Conservation (phyloP, 2,888 invertebrate species). For the Thumatha senex region DNA sequence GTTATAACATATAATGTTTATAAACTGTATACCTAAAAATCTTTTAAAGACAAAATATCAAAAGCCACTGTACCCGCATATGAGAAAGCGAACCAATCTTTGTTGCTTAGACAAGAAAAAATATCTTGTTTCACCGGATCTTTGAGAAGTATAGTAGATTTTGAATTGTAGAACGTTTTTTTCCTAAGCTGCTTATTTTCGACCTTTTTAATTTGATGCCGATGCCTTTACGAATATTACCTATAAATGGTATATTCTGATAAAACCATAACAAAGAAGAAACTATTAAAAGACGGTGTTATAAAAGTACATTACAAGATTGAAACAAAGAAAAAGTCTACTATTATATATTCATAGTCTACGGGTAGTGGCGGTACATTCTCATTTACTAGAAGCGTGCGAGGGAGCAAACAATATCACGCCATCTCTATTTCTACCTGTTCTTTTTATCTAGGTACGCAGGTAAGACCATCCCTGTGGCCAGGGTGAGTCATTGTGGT, state of each 20-base stretch:
- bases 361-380: slow-evolving; percentile 26
- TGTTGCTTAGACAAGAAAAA: neutral
- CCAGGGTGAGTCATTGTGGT: slow-evolving; percentile 47
- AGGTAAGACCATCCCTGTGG: slow-evolving; percentile 40
- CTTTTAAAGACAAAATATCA: no score
- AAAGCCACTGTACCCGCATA: no score
- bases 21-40: no score
- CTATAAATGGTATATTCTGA: neutral
- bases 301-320: slow-evolving; percentile 3
- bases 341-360: slow-evolving; percentile 35
- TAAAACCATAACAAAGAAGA: neutral
- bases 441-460: slow-evolving; percentile 46
- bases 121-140: neutral
- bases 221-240: neutral
- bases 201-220: neutral
- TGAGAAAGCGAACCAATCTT: neutral
- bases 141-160: neutral
- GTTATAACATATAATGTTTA: no score
- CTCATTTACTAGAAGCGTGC: slow-evolving; percentile 32
- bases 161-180: neutral
- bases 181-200: neutral
- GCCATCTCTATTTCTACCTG: slow-evolving; percentile 50
- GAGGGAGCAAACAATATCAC: slow-evolving; percentile 21
- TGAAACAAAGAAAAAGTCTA: slow-evolving; percentile 30
- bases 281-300: neutral